Base-by-base conservation (phyloP, 2,113 vertebrate genomes). In the Apodemus speciosus region DNA sequence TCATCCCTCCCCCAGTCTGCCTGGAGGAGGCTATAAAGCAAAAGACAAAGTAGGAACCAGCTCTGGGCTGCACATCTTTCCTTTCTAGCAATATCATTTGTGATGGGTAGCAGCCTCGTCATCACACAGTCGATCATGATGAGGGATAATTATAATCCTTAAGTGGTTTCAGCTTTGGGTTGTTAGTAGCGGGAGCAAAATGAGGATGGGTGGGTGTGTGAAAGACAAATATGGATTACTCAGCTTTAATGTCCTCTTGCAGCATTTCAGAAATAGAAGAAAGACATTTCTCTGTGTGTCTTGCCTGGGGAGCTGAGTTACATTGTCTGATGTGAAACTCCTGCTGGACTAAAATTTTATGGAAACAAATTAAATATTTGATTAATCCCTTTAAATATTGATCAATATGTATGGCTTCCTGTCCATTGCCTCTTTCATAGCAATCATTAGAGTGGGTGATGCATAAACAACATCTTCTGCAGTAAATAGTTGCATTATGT, bases 401-500 rank as follows among this genome's bases (percentile, higher is more conserved):
- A 92, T 96, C 95, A 43, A 98, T 98, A 98, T 97, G 93, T 97
- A 97, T 0, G 81, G 95, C 90, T 97, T 64, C 84, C 92, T 96
- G 90, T 96, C 96, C 83, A 84, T 89, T 89, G 96, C 86, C 66
- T 97, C 97, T 97, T 97, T 96, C 83, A 91, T 86, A 83, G 80
- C 56, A 89, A 98, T 98, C 97, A 95, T 98, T 98, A 97, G 95
- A 76, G 77, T 2, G 30, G 96, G 96, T 83, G 51, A 96, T 98
- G 87, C 69, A 96, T 97, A 97, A 98, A 96, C 97, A 98, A 97
- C 77, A 97, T 84, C 96, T 97, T 97, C 92, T 96, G 94, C 97
- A 97, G 98, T 98, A 98, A 98, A 97, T 98, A 96, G 97, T 93
- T 97, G 96, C 89, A 96, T 98, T 98, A 97, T 97, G 96, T 96